phyloP scores from a whole-genome alignment of 2,888 invertebrate species.

The Quadriops clusia region DNA sequence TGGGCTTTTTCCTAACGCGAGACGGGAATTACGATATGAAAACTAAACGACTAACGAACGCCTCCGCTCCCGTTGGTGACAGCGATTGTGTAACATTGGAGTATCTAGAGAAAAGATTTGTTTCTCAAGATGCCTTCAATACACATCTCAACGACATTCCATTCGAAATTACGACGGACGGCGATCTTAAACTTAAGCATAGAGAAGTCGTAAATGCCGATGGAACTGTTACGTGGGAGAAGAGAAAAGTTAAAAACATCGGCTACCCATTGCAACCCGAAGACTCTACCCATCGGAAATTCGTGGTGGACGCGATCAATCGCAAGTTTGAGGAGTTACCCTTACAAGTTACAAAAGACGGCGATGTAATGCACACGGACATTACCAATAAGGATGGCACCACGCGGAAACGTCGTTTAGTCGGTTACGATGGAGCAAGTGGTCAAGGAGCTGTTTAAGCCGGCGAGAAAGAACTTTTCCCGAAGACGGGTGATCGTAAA shows the following conservation, averaged over 20 bases:
- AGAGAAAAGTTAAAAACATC: background rate
- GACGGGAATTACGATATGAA: constrained; percentile 6
- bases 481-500: constrained; percentile 26
- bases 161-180: too few species aligned
- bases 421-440: background rate
- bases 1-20: background rate
- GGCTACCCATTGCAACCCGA: too few species aligned
- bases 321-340: constrained; percentile 1
- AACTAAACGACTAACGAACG: constrained; percentile 9
- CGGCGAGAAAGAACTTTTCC: constrained; percentile 28
- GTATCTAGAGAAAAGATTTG: constrained; percentile 4
- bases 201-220: too few species aligned
- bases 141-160: too few species aligned
- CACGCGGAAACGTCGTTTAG: background rate
- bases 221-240: too few species aligned
- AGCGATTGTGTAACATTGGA: constrained; percentile 6
- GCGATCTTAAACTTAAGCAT: too few species aligned
- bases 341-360: too few species aligned
- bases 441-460: constrained; percentile 27
- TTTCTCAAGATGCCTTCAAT: too few species aligned
- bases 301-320: too few species aligned
- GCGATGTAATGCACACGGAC: too few species aligned
- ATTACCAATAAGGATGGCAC: too few species aligned
- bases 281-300: too few species aligned
- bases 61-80: constrained; percentile 1